Base-by-base conservation (phyloP, 23 tunicate species). In the Styela clava region DNA sequence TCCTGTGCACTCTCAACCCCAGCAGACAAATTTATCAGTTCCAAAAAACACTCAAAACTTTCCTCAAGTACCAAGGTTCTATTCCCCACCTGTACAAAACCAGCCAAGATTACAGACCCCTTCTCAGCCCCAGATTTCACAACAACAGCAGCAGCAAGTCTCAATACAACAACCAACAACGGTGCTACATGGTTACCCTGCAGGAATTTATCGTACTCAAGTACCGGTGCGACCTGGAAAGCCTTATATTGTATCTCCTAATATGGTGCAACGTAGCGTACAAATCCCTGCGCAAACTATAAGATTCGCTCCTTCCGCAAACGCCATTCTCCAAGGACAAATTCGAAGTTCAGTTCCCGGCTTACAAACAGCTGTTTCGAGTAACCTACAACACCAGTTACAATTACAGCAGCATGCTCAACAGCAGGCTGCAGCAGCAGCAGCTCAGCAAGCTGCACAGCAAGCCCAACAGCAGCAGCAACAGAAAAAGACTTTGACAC, bases 371-470 rank as follows among this genome's bases (percentile, higher is more conserved):
- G 56, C 56, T 44, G 56, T 44, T 44, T 7, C 56, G 12, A 44
- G 12, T 44, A 44, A 44, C 12, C 12, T 44, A 44, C 56, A 44
- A 44, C 56, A 44, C 56, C 56, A 44, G 56, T 44, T 44, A 44
- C 56, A 44, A 44, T 82, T 62, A 25, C 36, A 52, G 30, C n/a
- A 32, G 20, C 95, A 81, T 2, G 83, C 29, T 20, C 52, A 33
- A n/a, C 87, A 76, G 70, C 68, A 35, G 1, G 61, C 44, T 16
- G 79, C 69, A 31, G 37, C 62, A 12, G 68, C 34, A 73, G n/a
- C 30, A 16, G 78, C 65, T 33, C 86, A 72, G 74, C 74, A 33
- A 69, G 81, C 25, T 9, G 86, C 73, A 64, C 76, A 32, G 56
- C 72, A 69, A 70, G 33, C 51, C 33, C 79, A 44, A 34, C 85